These are phyloP conservation scores for Microchirus variegatus DNA, from an alignment of 2,797 vertebrate genomes.

Conservation along the genomic window DNA sequence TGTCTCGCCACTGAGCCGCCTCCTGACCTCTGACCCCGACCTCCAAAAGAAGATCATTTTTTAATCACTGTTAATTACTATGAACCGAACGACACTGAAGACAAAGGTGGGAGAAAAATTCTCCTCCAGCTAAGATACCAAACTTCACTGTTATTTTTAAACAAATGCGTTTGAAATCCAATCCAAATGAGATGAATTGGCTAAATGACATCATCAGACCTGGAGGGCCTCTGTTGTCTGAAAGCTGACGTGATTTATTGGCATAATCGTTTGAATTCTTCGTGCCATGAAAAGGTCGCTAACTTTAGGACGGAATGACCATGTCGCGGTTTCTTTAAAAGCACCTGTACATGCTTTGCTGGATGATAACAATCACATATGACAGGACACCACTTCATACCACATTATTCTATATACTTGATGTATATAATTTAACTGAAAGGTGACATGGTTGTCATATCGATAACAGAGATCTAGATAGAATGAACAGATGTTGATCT, in stretches of 20 bases:
- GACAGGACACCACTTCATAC: too few species aligned
- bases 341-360: conserved; percentile 6
- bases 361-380: conserved; percentile 9
- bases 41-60: conserved; percentile 52
- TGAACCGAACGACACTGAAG: conserved; percentile 42
- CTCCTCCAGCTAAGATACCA: background rate
- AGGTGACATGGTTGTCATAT: too few species aligned
- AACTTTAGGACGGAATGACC: conserved; percentile 8
- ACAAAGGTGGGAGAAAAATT: conserved; percentile 22
- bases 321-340: conserved; percentile 29
- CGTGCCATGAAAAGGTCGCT: conserved; percentile 28
- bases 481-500: too few species aligned
- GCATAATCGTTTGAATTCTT: conserved; percentile 44
- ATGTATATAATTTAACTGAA: too few species aligned
- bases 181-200: too few species aligned
- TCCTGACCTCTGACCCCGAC: conserved; percentile 56
- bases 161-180: background rate
- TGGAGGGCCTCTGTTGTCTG: conserved; percentile 40
- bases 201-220: background rate
- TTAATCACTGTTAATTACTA: conserved; percentile 61
- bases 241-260: conserved; percentile 66
- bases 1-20: conserved; percentile 50
- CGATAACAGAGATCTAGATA: too few species aligned
- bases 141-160: background rate
- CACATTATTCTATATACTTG: too few species aligned